Evolutionary conservation across 2,797 vertebrate genomes (phyloP), one percentile per base, ranked within the genome.

Genomic region (Oryzias dopingdopingensis): DNA sequence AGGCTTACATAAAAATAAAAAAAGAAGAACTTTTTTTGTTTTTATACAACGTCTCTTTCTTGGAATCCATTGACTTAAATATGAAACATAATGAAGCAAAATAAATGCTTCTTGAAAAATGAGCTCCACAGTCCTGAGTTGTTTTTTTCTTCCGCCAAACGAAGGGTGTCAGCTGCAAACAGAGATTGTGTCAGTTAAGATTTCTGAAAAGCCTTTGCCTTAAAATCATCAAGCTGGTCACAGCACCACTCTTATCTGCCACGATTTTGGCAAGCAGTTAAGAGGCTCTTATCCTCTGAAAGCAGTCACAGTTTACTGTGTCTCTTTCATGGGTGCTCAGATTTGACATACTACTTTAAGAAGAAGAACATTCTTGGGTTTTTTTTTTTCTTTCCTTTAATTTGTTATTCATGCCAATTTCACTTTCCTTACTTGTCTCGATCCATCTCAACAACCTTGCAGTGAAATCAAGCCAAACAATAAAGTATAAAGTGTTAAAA

Each of bases 231-330:
- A 71, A 67, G 78, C 68, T 52, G 52, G 59, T 72, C 78, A 24
- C 71, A 72, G 62, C 70, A 3, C 48, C 41, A 3, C 59, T 64
- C 78, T 88, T 83, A 82, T 88, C 86, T 76, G 71, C 64, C 69
- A 40, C 62, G 66, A 76, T 79, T 77, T 79, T 67, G 67, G 75
- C 62, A 70, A 79, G 74, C 71, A 70, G 47, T 73, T 74, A 75
- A 84, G 80, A 87, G 72, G 81, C 80, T 88, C 81, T 78, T 76
- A 71, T 72, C 59, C 42, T 62, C 67, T 77, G 64, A 42, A 62
- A 74, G 77, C 67, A 59, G 72, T 80, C 70, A 63, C 66, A 80
- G 63, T 79, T 70, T 69, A 72, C 72, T 56, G 54, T 26, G 17
- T 80, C 69, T 66, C 55, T 64, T 65, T 72, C 47, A 17, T 71